Percentiles rank a stretch among this genome's conserved stretches.
phyloP scores from a whole-genome alignment of 2,113 vertebrate genomes.

The Strix aluco region DNA sequence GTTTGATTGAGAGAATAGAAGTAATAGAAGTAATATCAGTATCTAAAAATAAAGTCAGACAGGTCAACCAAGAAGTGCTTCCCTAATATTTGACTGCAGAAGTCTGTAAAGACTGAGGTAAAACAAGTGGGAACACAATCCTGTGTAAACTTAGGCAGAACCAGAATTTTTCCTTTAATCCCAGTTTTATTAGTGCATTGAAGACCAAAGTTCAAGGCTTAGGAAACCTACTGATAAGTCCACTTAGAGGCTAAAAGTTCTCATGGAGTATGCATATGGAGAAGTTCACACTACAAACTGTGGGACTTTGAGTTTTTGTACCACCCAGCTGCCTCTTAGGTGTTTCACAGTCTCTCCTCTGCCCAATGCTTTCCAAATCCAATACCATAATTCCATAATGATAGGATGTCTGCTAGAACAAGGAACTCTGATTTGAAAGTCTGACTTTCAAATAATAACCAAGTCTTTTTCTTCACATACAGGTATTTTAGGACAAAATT shows the following conservation, averaged over 20 bases:
- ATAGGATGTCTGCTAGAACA: not conserved
- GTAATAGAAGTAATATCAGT: not conserved
- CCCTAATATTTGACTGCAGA: not conserved
- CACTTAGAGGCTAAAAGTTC: not conserved
- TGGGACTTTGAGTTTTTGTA: not conserved
- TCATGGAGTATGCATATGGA: rapidly evolving
- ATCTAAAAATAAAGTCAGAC: not conserved
- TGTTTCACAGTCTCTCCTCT: not conserved
- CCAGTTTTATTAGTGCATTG: not conserved
- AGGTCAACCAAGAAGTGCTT: not conserved
- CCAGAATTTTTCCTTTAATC: not conserved
- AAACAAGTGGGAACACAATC: not conserved
- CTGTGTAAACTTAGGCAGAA: not conserved
- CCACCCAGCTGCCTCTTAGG: not conserved
- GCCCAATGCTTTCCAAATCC: not conserved
- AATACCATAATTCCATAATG: not conserved
- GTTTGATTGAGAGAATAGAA: not conserved
- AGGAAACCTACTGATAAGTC: slow-evolving; percentile 1
- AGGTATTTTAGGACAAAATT: not conserved
- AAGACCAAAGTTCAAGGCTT: not conserved
- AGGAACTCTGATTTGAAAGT: not conserved
- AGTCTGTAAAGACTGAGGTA: not conserved
- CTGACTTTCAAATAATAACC: not conserved
- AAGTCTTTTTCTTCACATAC: not conserved
- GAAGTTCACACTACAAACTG: not conserved